Conservation (phyloP, 2,113 vertebrate species). For the Kryptolebias marmoratus region DNA sequence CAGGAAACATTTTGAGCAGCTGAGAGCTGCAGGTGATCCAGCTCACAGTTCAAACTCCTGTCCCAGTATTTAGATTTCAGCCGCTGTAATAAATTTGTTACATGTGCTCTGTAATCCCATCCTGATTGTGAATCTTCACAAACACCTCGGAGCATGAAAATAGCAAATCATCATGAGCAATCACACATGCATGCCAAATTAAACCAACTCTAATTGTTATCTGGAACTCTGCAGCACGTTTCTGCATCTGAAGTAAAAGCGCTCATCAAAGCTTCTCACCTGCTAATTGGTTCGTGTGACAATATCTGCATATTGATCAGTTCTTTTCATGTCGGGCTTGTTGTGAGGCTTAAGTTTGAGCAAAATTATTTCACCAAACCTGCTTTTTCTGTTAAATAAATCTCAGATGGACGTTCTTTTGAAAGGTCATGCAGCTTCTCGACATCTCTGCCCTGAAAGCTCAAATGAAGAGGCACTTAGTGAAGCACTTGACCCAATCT, state of each 20-base stretch:
- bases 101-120: too few species aligned
- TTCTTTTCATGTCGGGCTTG: background rate
- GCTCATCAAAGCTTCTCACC: background rate
- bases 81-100: constrained; percentile 25
- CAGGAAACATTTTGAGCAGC: background rate
- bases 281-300: background rate
- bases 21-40: background rate
- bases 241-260: background rate
- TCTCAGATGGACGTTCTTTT: background rate
- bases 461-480: background rate
- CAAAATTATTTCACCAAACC: too few species aligned
- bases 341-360: too few species aligned
- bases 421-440: background rate
- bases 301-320: constrained; percentile 23
- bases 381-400: too few species aligned
- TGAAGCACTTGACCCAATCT: background rate
- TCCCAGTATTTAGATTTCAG: background rate
- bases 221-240: constrained; percentile 13
- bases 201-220: background rate
- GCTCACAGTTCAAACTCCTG: background rate
- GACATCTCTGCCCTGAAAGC: background rate
- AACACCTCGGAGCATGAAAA: constrained; percentile 30
- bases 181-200: constrained; percentile 16
- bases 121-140: constrained; percentile 6
- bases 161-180: background rate